Base-by-base conservation (phyloP, 2,888 invertebrate genomes). In the Neocrepidodera transversa region DNA sequence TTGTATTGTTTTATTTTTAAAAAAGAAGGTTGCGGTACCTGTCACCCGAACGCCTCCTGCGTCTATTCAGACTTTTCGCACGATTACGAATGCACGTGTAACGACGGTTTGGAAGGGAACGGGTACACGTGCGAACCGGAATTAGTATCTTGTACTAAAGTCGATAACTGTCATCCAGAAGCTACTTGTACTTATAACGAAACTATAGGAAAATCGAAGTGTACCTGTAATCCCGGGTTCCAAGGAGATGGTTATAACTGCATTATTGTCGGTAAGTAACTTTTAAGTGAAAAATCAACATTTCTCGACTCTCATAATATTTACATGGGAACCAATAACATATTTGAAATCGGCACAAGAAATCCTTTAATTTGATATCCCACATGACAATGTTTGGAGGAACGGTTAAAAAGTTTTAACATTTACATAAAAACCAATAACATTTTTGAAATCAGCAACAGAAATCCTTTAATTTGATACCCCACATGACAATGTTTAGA, bases 171-270 rank as follows among this genome's bases (percentile, higher is more conserved):
- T 73, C 89, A 89, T 63, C 77, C 80, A 0, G 88, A 91, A 72
- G 93, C 93, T 18, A 83, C 84, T 42, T 96, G 95, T 77, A 81
- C 84, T 20, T 89, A 86, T 68, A 88, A 90, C 64, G 86, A 87
- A 23, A 79, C 83, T 20, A 81, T 85, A 6, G 86, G 87, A 42
- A 87, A 86, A 59, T 85, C 85, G 1, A 77, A 84, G 32, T 95
- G 95, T 77, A 84, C 88, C 58, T 97, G 97, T 78, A 86, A 88
- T 68, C 79, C 84, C 1, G 94, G 94, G 35, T 96, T 87, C 79
- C 85, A 85, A 60, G 95, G 95, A 51, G 90, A 94, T 76, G 96
- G 96, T 10, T 84, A 85, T 65, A 80, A 78, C n/a, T 95, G 95
- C 78, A 82, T 83, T 62, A 83, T 87, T 16, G 85, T 85, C 71